Evolutionary conservation across 2,888 invertebrate genomes (phyloP).

Genomic region (Thyatira batis): DNA sequence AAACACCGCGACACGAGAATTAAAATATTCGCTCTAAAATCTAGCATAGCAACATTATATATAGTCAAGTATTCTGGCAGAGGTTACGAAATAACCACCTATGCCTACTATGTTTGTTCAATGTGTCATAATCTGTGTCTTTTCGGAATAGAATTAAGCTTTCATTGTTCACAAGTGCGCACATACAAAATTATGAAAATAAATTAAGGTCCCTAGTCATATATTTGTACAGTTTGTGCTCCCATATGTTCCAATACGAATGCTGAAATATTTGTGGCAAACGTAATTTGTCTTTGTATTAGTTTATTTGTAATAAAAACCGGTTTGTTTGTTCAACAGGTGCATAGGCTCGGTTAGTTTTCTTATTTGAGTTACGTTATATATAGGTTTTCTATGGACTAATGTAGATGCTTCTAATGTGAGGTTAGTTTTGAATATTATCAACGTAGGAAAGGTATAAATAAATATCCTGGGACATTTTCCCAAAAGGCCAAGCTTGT

Average conservation of each 20-base stretch:
- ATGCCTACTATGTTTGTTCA: background rate
- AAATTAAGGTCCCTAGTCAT: background rate
- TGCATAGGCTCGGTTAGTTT: background rate
- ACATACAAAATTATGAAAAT: conserved; percentile 4
- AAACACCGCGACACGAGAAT: too few relatives aligned
- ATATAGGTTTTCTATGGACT: too few relatives aligned
- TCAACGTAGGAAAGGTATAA: too few relatives aligned
- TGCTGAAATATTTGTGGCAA: background rate
- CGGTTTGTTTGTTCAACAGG: background rate
- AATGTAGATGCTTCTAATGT: too few relatives aligned
- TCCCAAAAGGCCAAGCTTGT: too few relatives aligned
- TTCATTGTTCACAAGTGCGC: conserved; percentile 12
- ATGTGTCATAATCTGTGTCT: conserved; percentile 19
- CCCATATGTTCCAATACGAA: background rate
- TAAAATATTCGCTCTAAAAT: too few relatives aligned
- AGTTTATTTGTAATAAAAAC: background rate
- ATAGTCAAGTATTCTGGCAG: too few relatives aligned
- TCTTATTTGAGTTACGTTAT: background rate
- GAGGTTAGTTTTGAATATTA: too few relatives aligned
- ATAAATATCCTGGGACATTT: too few relatives aligned
- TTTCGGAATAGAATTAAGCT: conserved; percentile 13
- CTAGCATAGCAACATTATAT: too few relatives aligned
- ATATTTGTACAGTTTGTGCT: background rate
- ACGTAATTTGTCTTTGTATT: conserved; percentile 1
- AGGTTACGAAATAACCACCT: background rate